Evolutionary conservation across 2,888 invertebrate species (phyloP).

Genomic region (Pterostichus madidus): DNA sequence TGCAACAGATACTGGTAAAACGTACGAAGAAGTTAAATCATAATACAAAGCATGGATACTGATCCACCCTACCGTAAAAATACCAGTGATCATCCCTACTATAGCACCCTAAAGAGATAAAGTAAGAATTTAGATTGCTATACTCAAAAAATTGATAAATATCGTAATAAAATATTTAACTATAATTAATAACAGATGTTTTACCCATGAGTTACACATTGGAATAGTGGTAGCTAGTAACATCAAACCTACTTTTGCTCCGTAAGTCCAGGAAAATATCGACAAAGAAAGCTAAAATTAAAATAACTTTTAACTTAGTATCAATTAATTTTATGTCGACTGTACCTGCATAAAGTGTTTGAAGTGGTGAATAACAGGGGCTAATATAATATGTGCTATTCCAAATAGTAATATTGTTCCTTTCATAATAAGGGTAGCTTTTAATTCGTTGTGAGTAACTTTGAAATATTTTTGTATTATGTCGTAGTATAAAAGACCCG

Average conservation of each 20-base stretch:
- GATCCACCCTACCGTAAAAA: neutral
- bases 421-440: conserved; percentile 56
- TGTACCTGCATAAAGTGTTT: conserved; percentile 13
- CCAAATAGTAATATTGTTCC: conserved; percentile 26
- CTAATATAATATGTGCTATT: conserved; percentile 4
- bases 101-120: neutral
- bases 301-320: neutral
- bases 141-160: neutral
- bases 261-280: conserved; percentile 23
- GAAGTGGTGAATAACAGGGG: conserved; percentile 20
- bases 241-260: neutral
- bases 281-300: neutral
- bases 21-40: neutral
- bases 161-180: neutral
- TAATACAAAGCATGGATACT: neutral
- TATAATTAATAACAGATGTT: too few species aligned
- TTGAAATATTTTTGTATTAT: conserved; percentile 37
- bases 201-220: conserved; percentile 3
- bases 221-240: conserved; percentile 2
- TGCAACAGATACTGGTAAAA: neutral
- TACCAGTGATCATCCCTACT: neutral
- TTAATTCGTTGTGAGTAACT: conserved; percentile 9
- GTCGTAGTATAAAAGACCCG: conserved; percentile 50
- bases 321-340: neutral
- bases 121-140: too few species aligned